These are phyloP conservation scores for Hypercompe scribonia DNA, from an alignment of 2,888 invertebrate species.

Conservation along the genomic window DNA sequence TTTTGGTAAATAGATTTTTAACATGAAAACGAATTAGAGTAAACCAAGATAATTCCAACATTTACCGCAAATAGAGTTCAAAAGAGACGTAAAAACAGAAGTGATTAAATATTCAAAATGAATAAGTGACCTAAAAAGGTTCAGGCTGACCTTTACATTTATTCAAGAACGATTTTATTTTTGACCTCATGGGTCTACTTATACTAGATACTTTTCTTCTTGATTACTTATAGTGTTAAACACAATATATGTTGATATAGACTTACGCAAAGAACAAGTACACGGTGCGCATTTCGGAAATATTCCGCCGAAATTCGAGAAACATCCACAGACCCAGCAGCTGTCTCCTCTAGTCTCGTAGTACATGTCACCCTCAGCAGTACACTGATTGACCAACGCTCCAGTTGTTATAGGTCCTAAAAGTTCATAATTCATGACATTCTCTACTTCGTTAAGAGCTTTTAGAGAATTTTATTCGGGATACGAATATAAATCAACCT, in stretches of 20 bases:
- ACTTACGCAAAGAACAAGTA: conserved; percentile 39
- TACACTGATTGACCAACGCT: conserved; percentile 46
- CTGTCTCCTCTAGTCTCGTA: conserved; percentile 47
- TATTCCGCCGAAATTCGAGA: conserved; percentile 47
- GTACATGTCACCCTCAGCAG: conserved; percentile 68
- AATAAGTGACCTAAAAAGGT: not conserved
- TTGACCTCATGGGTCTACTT: not conserved
- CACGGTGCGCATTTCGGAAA: conserved; percentile 68
- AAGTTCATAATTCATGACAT: not conserved
- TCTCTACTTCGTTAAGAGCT: not conserved
- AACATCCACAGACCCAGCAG: conserved; percentile 75
- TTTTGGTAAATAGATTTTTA: too few species aligned
- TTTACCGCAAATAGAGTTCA: not conserved
- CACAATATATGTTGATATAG: not conserved
- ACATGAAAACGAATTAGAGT: too few species aligned
- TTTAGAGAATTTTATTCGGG: not conserved
- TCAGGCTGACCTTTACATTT: not conserved
- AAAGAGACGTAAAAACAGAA: not conserved
- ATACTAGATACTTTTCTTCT: not conserved
- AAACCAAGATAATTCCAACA: too few species aligned
- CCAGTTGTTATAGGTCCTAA: conserved; percentile 1
- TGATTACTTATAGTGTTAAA: not conserved
- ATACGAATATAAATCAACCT: not conserved
- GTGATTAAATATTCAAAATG: not conserved
- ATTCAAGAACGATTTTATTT: not conserved